A percentile compares a stretch with the other conserved stretches of the same genome.
Evolutionary conservation across 1,140 invertebrate species (phyloP).

Genomic region (Eriocheir sinensis): DNA sequence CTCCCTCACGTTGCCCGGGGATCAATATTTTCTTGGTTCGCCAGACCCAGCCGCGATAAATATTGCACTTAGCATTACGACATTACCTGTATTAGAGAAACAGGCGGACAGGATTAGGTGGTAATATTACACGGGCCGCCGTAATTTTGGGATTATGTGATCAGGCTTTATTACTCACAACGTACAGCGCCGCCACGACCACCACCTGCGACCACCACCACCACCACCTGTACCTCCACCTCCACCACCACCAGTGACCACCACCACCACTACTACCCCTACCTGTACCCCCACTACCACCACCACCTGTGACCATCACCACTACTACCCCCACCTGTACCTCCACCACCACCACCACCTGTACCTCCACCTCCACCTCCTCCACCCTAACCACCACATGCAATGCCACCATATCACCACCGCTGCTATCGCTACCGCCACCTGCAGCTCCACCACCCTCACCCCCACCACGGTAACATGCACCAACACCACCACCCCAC

Average conservation of each 20-base stretch:
- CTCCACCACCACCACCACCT: not conserved
- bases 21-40: conserved; percentile 55
- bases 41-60: conserved; percentile 54
- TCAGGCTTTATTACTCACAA: conserved; percentile 50
- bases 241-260: not conserved
- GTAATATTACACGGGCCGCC: conserved; percentile 53
- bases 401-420: too few species aligned
- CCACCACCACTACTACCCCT: not conserved
- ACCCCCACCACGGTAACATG: not conserved
- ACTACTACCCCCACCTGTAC: not conserved
- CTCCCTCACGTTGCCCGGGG: not conserved
- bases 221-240: not conserved
- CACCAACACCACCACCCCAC: not conserved
- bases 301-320: not conserved
- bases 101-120: conserved; percentile 61
- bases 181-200: not conserved
- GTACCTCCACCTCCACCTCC: not conserved
- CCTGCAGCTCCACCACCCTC: not conserved
- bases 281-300: not conserved
- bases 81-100: conserved; percentile 74
- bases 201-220: not conserved
- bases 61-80: conserved; percentile 68
- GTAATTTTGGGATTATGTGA: conserved; percentile 70
- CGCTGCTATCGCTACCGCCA: not conserved
- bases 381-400: too few species aligned